Percentiles rank a stretch among this genome's conserved stretches.
These are phyloP conservation scores for Copidosoma floridanum DNA, from an alignment of 1,140 invertebrate species.

Conservation along the genomic window DNA sequence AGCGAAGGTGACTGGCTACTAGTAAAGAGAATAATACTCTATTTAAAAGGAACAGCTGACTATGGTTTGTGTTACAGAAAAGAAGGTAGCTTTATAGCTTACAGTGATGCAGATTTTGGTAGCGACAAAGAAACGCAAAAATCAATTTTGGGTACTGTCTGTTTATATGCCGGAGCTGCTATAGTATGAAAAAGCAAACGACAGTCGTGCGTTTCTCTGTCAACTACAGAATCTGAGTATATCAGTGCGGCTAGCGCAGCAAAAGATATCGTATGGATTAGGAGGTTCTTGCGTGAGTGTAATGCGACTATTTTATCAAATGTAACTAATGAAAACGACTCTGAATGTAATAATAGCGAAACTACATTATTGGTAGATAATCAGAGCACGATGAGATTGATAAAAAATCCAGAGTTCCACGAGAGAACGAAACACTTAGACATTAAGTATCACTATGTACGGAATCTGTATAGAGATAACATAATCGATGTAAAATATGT, in stretches of 20 bases:
- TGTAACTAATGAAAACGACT: too few species aligned
- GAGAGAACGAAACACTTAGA: conserved; percentile 37
- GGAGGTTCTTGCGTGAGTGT: conserved; percentile 11
- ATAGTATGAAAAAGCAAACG: conserved; percentile 38
- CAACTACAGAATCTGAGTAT: conserved; percentile 47
- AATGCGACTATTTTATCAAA: conserved; percentile 26
- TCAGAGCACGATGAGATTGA: conserved; percentile 29
- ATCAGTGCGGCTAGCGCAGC: conserved; percentile 29
- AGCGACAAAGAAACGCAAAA: conserved; percentile 11
- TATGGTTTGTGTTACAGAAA: conserved; percentile 25
- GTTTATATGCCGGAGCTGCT: conserved; percentile 16
- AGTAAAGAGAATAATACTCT: conserved; percentile 13
- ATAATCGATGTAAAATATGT: conserved; percentile 18
- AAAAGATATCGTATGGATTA: conserved; percentile 27
- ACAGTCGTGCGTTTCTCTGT: conserved; percentile 32
- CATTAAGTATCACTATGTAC: conserved; percentile 33
- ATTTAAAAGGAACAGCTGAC: conserved; percentile 10
- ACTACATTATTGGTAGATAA: conserved; percentile 25
- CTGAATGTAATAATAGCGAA: too few species aligned
- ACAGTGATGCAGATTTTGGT: conserved; percentile 22
- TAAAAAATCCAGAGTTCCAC: conserved; percentile 31
- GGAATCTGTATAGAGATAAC: conserved; percentile 26
- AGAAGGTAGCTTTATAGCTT: conserved; percentile 1
- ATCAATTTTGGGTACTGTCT: conserved; percentile 23
- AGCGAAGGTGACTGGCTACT: neutral